Evolutionary conservation across 2,113 vertebrate species (phyloP).

Genomic region (Coregonus clupeaformis): DNA sequence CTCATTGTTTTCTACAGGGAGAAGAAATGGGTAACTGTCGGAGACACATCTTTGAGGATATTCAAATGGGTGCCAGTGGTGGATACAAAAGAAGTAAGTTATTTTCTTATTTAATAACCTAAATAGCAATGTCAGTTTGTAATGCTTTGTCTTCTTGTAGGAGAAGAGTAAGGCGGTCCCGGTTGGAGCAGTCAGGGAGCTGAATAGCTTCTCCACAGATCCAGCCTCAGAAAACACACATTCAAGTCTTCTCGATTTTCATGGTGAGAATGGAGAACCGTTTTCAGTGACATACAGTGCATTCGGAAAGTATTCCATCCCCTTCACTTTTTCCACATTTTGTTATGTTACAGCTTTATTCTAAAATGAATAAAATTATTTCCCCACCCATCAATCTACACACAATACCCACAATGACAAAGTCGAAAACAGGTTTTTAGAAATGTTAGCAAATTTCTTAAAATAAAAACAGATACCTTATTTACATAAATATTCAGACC

Average conservation of each 20-base stretch:
- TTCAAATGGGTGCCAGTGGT: slow-evolving; percentile 90
- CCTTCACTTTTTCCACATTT: too few species aligned
- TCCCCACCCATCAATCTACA: too few species aligned
- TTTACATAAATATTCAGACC: too few species aligned
- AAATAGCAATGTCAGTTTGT: not conserved
- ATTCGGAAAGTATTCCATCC: too few species aligned
- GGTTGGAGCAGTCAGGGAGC: slow-evolving; percentile 63
- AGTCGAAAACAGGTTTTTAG: too few species aligned
- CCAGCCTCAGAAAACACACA: slow-evolving; percentile 73
- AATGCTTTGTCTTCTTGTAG: slow-evolving; percentile 47
- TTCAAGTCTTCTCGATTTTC: slow-evolving; percentile 84
- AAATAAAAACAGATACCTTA: too few species aligned
- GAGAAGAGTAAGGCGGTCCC: slow-evolving; percentile 77
- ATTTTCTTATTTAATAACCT: not conserved
- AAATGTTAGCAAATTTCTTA: too few species aligned
- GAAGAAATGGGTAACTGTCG: slow-evolving; percentile 91
- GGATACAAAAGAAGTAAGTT: slow-evolving; percentile 82
- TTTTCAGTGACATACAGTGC: not conserved
- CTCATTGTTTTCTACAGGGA: slow-evolving; percentile 72
- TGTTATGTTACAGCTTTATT: too few species aligned
- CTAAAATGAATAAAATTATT: too few species aligned
- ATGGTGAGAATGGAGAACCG: slow-evolving; percentile 71
- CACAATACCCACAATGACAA: too few species aligned
- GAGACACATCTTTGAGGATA: slow-evolving; percentile 86
- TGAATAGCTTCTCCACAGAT: slow-evolving; percentile 78